Conservation (phyloP, 2,113 vertebrate species). For the Lichenostomus cassidix region DNA sequence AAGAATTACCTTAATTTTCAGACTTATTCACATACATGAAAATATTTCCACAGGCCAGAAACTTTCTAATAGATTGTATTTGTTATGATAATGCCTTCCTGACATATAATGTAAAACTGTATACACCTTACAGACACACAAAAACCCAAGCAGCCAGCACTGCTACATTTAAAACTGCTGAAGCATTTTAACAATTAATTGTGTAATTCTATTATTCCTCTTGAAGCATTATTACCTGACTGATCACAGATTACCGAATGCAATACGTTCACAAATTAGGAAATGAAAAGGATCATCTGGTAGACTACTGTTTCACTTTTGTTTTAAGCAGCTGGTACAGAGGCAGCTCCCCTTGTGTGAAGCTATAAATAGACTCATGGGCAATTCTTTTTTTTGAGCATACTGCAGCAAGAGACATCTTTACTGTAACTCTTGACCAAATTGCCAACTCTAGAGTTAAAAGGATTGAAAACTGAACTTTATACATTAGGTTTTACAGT, state of each 20-base stretch:
- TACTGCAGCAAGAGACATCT: background rate
- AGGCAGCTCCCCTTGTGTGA: background rate
- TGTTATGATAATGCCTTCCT: background rate
- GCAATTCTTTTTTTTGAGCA: background rate
- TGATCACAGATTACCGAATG: background rate
- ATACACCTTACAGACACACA: background rate
- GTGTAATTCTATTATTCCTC: background rate
- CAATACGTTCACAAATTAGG: background rate
- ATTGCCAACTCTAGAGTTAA: slow-evolving; percentile 13
- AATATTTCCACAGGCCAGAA: slow-evolving; percentile 16
- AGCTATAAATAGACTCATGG: background rate
- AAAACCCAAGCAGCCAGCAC: background rate
- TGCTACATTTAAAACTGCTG: background rate
- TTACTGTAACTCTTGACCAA: slow-evolving; percentile 33
- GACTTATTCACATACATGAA: slow-evolving; percentile 3
- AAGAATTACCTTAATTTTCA: slow-evolving; percentile 40
- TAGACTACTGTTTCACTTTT: background rate
- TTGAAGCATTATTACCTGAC: background rate
- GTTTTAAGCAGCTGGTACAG: background rate
- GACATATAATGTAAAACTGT: background rate
- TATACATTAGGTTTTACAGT: background rate
- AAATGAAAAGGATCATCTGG: background rate
- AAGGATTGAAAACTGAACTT: slow-evolving; percentile 11
- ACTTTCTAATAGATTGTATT: background rate
- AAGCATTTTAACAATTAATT: background rate